phyloP scores from a whole-genome alignment of 2,797 vertebrate species.

The Bradypodion ventrale region DNA sequence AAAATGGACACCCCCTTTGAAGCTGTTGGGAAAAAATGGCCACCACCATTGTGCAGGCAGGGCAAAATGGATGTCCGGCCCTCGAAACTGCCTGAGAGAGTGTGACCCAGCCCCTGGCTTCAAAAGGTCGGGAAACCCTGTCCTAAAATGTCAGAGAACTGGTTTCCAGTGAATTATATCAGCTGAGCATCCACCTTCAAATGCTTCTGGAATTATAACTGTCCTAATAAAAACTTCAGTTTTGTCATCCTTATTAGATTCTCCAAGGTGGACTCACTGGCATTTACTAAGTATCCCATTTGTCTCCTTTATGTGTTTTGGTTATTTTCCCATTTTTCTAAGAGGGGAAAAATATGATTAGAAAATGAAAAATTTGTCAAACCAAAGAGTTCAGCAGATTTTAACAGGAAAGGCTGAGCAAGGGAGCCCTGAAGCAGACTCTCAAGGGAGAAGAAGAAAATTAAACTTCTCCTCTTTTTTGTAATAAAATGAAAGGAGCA shows the following conservation, averaged over 20 bases:
- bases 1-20: too few species aligned
- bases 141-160: background rate
- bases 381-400: constrained; percentile 58
- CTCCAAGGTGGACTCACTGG: constrained; percentile 52
- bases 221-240: constrained; percentile 28
- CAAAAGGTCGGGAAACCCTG: too few species aligned
- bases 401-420: constrained; percentile 24
- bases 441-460: background rate
- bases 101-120: too few species aligned
- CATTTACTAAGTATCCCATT: constrained; percentile 71
- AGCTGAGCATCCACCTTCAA: constrained; percentile 34
- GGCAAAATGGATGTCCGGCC: too few species aligned
- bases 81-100: too few species aligned
- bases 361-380: constrained; percentile 61
- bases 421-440: background rate
- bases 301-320: constrained; percentile 66
- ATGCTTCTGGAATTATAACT: constrained; percentile 18
- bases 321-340: constrained; percentile 58
- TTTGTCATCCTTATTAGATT: constrained; percentile 55
- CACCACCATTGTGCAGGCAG: too few species aligned
- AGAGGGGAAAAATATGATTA: constrained; percentile 55
- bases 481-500: constrained; percentile 34
- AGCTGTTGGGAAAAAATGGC: too few species aligned
- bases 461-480: constrained; percentile 39
- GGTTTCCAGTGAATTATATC: constrained; percentile 6